Evolutionary conservation across 1,140 invertebrate species (phyloP).

Genomic region (Lethocerus indicus): DNA sequence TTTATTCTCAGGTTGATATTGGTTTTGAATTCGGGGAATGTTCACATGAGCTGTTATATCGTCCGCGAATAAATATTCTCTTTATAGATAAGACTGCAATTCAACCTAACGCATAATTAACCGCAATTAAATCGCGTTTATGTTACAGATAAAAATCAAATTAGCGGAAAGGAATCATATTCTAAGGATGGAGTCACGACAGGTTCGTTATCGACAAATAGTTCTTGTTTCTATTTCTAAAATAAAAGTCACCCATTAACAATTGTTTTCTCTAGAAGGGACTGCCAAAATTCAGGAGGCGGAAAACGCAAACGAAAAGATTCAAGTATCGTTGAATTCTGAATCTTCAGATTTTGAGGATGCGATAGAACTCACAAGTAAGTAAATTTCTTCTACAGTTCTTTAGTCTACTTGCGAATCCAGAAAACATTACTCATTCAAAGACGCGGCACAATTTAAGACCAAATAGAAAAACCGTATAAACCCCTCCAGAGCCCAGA

Average conservation of each 20-base stretch:
- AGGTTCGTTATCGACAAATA: too few relatives aligned
- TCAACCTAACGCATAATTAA: background rate
- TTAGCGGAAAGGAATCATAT: conserved; percentile 4
- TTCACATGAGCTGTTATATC: too few relatives aligned
- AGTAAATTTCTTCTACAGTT: conserved; percentile 12
- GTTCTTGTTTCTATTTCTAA: background rate
- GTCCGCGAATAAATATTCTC: too few relatives aligned
- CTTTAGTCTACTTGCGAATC: background rate
- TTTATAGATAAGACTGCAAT: too few relatives aligned
- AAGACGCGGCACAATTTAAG: background rate
- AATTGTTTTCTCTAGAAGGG: background rate
- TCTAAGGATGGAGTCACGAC: background rate
- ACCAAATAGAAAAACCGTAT: background rate
- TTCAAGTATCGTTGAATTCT: background rate
- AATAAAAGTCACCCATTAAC: background rate
- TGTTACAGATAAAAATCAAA: conserved; percentile 3
- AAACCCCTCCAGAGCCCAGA: background rate
- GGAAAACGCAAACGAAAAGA: background rate
- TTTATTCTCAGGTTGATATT: too few relatives aligned
- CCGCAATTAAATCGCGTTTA: background rate
- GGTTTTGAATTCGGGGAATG: too few relatives aligned
- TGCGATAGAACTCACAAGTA: conserved; percentile 60
- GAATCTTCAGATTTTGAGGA: conserved; percentile 65
- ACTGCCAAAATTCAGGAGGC: background rate
- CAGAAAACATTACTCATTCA: background rate